A percentile compares a stretch with the other conserved stretches of the same genome.
Conservation (phyloP, 2,888 invertebrate species). For the Philaethria dido region DNA sequence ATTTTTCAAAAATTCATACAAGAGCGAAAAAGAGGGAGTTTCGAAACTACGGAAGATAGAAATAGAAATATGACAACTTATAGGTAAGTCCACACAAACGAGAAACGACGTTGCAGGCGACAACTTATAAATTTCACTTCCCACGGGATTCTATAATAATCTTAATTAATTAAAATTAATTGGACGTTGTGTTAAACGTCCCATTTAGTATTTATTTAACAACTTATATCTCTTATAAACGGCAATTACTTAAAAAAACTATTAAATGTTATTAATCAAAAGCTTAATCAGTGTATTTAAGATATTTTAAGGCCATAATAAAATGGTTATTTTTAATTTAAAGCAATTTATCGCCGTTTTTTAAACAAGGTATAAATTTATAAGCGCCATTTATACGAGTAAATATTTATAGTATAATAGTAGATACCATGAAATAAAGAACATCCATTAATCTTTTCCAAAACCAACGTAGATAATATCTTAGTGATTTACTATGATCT, state of each 20-base stretch:
- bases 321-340: background rate
- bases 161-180: background rate
- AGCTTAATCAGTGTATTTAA: background rate
- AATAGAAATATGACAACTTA: too few relatives aligned
- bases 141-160: slow-evolving; percentile 1
- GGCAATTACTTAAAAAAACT: background rate
- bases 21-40: too few relatives aligned
- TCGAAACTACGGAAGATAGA: too few relatives aligned
- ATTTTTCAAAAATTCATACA: too few relatives aligned
- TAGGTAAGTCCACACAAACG: too few relatives aligned
- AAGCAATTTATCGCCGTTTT: background rate
- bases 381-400: background rate
- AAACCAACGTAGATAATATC: background rate
- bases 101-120: too few relatives aligned
- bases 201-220: background rate
- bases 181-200: background rate
- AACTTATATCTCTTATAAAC: slow-evolving; percentile 1
- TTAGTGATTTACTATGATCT: background rate
- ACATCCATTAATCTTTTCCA: background rate
- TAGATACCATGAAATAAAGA: background rate
- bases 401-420: background rate
- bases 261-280: background rate
- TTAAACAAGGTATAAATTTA: background rate
- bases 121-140: background rate
- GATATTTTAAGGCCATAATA: background rate